Conservation (phyloP, 2,797 vertebrate genomes). For the Botia kubotai region DNA sequence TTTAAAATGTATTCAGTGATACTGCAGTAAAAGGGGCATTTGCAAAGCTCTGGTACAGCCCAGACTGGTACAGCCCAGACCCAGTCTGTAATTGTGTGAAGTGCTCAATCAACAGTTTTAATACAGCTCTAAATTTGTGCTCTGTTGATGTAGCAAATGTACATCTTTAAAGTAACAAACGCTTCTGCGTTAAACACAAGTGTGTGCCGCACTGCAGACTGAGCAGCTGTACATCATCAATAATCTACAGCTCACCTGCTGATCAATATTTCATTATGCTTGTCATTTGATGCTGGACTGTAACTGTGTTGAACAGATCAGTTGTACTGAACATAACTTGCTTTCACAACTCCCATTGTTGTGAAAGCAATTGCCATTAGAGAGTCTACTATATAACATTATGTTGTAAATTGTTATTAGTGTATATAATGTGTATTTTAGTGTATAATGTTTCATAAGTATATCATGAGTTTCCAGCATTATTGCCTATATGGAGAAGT, state of each 20-base stretch:
- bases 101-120: constrained; percentile 10
- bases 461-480: no score
- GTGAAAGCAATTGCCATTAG: background rate
- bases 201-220: background rate
- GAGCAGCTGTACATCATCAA: constrained; percentile 28
- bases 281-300: constrained; percentile 37
- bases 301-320: constrained; percentile 13
- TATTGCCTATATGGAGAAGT: no score
- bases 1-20: constrained; percentile 18
- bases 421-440: background rate
- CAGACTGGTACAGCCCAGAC: constrained; percentile 2
- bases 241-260: constrained; percentile 36
- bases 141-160: constrained; percentile 30
- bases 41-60: constrained; percentile 12
- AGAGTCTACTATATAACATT: background rate
- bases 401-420: background rate
- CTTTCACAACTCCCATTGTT: no score
- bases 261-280: constrained; percentile 49
- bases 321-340: background rate
- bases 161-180: constrained; percentile 34
- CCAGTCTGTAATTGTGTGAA: constrained; percentile 39
- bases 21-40: constrained; percentile 7
- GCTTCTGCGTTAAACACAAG: constrained; percentile 29
- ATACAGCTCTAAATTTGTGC: constrained; percentile 28
- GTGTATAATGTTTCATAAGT: no score